A percentile compares a stretch with the other conserved stretches of the same genome.
phyloP scores from a whole-genome alignment of 2,888 invertebrate species.

The Theodoxus fluviatilis region DNA sequence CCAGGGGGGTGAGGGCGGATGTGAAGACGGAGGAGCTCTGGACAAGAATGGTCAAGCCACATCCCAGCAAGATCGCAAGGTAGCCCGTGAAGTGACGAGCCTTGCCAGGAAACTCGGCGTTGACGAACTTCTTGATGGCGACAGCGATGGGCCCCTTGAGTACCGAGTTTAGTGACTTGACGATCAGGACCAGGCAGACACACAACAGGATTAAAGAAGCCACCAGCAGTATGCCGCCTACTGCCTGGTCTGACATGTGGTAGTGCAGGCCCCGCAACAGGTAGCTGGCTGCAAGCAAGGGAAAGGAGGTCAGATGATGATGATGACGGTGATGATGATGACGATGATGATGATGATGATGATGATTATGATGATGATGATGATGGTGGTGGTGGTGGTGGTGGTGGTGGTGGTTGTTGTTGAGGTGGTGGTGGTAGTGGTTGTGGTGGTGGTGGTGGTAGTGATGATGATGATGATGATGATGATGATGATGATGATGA shows the following conservation, averaged over 20 bases:
- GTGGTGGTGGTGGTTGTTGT: too few species aligned
- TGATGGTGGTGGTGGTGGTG: too few species aligned
- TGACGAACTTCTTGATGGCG: slow-evolving; percentile 48
- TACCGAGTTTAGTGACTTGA: slow-evolving; percentile 54
- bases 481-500: too few species aligned
- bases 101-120: slow-evolving; percentile 50
- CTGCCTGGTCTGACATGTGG: slow-evolving; percentile 40
- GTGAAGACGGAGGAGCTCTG: slow-evolving; percentile 61
- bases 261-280: slow-evolving; percentile 21
- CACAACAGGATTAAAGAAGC: slow-evolving; percentile 49
- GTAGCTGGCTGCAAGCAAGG: slow-evolving; percentile 17
- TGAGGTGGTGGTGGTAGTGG: too few species aligned
- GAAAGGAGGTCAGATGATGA: not conserved
- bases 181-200: slow-evolving; percentile 51
- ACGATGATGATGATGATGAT: too few species aligned
- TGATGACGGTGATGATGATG: too few species aligned
- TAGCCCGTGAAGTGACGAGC: slow-evolving; percentile 53
- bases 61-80: slow-evolving; percentile 52
- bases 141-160: slow-evolving; percentile 36
- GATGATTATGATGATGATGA: too few species aligned
- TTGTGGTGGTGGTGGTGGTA: too few species aligned
- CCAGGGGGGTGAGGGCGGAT: slow-evolving; percentile 57
- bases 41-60: slow-evolving; percentile 54
- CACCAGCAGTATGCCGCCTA: slow-evolving; percentile 49
- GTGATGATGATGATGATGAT: too few species aligned